phyloP scores from a whole-genome alignment of 1,140 invertebrate genomes.

The Pogonomyrmex californicus region DNA sequence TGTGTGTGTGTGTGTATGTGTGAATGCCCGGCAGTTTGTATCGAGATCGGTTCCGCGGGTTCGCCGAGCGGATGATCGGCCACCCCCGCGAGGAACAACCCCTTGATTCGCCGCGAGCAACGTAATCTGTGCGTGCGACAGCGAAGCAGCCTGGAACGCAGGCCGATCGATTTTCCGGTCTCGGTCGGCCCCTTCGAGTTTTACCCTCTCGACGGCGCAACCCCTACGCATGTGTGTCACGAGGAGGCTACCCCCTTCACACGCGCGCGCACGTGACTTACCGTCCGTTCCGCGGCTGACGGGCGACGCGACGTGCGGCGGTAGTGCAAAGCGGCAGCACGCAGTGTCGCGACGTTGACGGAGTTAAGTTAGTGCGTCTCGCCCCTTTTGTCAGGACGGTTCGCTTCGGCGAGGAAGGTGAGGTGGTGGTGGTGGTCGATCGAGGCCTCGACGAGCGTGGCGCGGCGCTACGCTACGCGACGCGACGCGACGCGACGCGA shows the following conservation, averaged over 20 bases:
- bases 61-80: not conserved
- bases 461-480: no score
- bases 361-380: not conserved
- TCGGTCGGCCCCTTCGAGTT: slow-evolving; percentile 1
- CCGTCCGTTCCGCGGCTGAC: slow-evolving; percentile 8
- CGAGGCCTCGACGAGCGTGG: not conserved
- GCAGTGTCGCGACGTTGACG: not conserved
- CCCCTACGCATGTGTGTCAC: slow-evolving; percentile 11
- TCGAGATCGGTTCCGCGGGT: no score
- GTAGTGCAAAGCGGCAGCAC: not conserved
- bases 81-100: not conserved
- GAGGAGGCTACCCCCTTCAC: not conserved
- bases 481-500: no score
- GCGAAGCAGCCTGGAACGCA: not conserved
- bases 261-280: not conserved
- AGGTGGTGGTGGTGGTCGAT: slow-evolving; percentile 12
- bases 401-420: not conserved
- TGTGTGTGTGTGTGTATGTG: no score
- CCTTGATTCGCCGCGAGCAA: not conserved
- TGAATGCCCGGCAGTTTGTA: no score
- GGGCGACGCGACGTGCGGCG: not conserved
- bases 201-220: not conserved
- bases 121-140: slow-evolving; percentile 38
- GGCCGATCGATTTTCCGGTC: slow-evolving; percentile 22
- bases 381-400: not conserved